A percentile compares a stretch with the other conserved stretches of the same genome.
These are phyloP conservation scores for Sebastes paucispinis DNA, from an alignment of 2,797 vertebrate species.

Conservation along the genomic window DNA sequence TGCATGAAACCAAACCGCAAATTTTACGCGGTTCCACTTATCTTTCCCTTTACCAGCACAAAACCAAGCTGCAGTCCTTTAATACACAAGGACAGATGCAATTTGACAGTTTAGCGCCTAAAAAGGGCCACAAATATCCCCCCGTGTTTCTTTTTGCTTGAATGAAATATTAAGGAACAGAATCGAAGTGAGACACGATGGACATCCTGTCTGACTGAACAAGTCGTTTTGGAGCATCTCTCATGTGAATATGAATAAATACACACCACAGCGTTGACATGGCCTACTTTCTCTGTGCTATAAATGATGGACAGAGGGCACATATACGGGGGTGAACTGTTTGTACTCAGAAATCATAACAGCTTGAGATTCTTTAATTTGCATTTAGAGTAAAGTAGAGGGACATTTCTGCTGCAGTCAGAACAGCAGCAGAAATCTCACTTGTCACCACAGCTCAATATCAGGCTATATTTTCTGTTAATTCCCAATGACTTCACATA, in stretches of 20 bases:
- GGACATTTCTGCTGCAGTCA: too few species aligned
- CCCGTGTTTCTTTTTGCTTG: background rate
- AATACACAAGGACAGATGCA: background rate
- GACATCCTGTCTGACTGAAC: background rate
- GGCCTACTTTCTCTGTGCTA: slow-evolving; percentile 34
- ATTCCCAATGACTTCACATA: background rate
- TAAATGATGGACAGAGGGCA: slow-evolving; percentile 17
- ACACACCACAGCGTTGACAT: slow-evolving; percentile 12
- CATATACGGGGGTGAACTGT: background rate
- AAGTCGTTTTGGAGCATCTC: slow-evolving; percentile 24
- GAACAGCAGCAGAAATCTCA: background rate
- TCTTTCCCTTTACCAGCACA: background rate
- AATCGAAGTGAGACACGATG: background rate
- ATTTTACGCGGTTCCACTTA: background rate
- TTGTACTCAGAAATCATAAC: background rate
- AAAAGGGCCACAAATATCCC: background rate
- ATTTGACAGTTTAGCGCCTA: background rate
- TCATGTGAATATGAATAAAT: slow-evolving; percentile 44
- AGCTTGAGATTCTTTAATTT: background rate
- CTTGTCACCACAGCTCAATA: background rate
- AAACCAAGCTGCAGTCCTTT: background rate
- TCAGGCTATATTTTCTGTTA: background rate
- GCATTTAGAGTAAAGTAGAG: too few species aligned
- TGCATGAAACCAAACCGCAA: background rate
- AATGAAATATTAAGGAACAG: background rate